These are phyloP conservation scores for Falco concolor DNA, from an alignment of 2,797 vertebrate species.

Conservation along the genomic window DNA sequence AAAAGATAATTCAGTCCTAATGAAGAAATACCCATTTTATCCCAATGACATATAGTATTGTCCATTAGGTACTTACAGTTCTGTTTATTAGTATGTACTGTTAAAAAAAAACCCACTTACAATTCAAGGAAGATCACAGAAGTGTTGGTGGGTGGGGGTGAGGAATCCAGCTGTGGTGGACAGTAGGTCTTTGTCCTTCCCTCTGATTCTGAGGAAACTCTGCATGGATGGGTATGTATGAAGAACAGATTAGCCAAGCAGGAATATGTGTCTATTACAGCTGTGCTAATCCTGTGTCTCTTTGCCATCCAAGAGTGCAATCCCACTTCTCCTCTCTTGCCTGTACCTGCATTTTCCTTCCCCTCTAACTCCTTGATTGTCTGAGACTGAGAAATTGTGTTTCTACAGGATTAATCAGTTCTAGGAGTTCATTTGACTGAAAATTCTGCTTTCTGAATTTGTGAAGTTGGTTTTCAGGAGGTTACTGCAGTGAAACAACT, in stretches of 20 bases:
- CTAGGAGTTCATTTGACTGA: background rate
- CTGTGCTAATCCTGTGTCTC: background rate
- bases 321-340: background rate
- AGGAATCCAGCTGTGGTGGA: background rate
- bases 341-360: background rate
- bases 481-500: background rate
- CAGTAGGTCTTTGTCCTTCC: background rate
- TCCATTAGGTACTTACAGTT: background rate
- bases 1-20: background rate
- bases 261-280: background rate
- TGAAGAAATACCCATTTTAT: background rate
- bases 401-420: background rate
- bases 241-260: background rate
- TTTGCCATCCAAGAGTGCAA: background rate
- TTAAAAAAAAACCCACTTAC: background rate
- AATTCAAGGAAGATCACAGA: background rate
- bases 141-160: fast-evolving
- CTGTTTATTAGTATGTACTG: fast-evolving
- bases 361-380: background rate
- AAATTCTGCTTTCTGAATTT: background rate
- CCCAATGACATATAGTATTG: background rate
- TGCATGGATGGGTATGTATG: background rate
- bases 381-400: background rate
- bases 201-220: background rate
- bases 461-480: background rate